A percentile compares a stretch with the other conserved stretches of the same genome.
Conservation (phyloP, 2,113 vertebrate species). For the Oryzias melastigma region DNA sequence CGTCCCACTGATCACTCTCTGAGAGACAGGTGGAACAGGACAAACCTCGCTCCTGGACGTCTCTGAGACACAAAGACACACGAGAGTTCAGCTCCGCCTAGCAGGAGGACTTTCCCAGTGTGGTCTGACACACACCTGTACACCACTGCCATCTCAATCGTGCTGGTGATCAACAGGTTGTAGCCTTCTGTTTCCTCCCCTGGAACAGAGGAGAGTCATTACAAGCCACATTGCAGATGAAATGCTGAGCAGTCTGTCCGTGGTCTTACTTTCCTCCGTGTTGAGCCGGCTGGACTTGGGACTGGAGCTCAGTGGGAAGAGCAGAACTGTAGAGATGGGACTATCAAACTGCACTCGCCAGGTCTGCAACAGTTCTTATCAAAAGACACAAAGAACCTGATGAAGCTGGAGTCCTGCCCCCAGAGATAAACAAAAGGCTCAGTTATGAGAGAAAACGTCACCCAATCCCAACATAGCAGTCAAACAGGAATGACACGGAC, state of each 20-base stretch:
- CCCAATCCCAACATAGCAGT: too few species aligned
- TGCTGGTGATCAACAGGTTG: constrained; percentile 85
- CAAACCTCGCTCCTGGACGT: constrained; percentile 81
- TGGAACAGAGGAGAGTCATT: constrained; percentile 1
- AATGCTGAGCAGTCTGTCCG: neutral
- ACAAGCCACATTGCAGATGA: neutral
- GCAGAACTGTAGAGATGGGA: constrained; percentile 84
- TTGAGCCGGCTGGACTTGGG: constrained; percentile 8
- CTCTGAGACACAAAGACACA: constrained; percentile 65
- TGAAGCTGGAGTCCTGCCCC: neutral
- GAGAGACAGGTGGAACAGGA: constrained; percentile 75
- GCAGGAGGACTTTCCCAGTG: neutral
- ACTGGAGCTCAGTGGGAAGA: constrained; percentile 74
- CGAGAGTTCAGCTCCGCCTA: neutral
- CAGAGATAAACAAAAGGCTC: too few species aligned
- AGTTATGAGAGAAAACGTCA: too few species aligned
- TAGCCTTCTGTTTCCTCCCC: constrained; percentile 57
- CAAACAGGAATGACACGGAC: too few species aligned
- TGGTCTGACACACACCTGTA: constrained; percentile 78
- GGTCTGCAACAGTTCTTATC: constrained; percentile 81
- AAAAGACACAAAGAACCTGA: constrained; percentile 18
- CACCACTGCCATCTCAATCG: constrained; percentile 86
- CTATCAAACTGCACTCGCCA: constrained; percentile 88
- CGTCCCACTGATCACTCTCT: constrained; percentile 86
- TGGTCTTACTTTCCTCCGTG: constrained; percentile 33